Conservation (phyloP, 2,113 vertebrate species). For the Baryphthengus martii region DNA sequence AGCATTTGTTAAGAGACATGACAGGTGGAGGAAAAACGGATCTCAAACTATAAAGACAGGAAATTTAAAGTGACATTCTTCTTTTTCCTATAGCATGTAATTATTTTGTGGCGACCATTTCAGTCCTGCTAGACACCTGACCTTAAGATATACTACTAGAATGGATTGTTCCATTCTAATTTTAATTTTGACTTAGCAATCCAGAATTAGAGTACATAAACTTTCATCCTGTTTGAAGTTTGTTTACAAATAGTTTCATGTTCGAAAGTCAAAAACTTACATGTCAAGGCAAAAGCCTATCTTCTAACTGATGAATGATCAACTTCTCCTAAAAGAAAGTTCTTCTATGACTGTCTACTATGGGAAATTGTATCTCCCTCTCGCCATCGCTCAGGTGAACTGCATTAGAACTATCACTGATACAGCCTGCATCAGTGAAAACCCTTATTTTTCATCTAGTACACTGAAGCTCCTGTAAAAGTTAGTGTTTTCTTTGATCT, state of each 20-base stretch:
- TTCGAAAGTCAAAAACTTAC: background rate
- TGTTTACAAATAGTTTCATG: background rate
- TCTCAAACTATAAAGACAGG: background rate
- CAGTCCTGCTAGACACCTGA: background rate
- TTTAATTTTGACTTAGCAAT: no score
- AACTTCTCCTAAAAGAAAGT: background rate
- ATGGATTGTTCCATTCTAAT: background rate
- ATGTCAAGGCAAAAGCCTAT: background rate
- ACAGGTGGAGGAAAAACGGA: background rate
- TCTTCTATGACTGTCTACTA: background rate
- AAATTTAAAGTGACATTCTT: background rate
- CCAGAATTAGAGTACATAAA: background rate
- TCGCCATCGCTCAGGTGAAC: background rate
- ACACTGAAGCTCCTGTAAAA: background rate
- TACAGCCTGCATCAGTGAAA: background rate
- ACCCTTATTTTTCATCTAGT: background rate
- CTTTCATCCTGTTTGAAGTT: background rate
- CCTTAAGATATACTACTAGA: background rate
- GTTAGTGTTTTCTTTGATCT: background rate
- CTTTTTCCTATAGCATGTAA: background rate
- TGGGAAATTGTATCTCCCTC: background rate
- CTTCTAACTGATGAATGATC: background rate
- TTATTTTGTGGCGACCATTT: background rate
- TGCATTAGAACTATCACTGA: background rate
- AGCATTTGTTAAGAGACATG: background rate